A percentile compares a stretch with the other conserved stretches of the same genome.
phyloP scores from a whole-genome alignment of 2,888 invertebrate species.

The Chrysomela aeneicollis region DNA sequence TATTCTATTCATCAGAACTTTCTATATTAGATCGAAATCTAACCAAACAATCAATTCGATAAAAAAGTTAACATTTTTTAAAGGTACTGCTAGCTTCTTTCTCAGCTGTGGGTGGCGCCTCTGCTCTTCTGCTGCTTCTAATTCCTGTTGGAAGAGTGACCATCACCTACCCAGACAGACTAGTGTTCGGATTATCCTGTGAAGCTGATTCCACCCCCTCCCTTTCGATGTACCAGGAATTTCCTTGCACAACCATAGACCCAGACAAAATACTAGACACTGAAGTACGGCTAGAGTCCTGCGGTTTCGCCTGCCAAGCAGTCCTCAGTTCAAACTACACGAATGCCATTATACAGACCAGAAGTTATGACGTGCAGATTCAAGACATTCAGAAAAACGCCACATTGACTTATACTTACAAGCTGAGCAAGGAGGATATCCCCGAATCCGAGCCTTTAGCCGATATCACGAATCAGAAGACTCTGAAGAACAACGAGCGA shows the following conservation, averaged over 20 bases:
- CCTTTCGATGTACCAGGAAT: constrained; percentile 62
- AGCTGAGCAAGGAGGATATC: constrained; percentile 43
- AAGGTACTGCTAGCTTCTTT: constrained; percentile 74
- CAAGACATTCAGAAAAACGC: constrained; percentile 57
- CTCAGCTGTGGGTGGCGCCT: constrained; percentile 72
- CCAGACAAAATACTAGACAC: constrained; percentile 52
- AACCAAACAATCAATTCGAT: no score
- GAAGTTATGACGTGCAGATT: constrained; percentile 67
- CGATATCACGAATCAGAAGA: constrained; percentile 64
- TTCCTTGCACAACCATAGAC: constrained; percentile 63
- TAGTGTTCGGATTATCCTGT: constrained; percentile 69
- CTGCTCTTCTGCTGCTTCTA: constrained; percentile 71
- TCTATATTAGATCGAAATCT: no score
- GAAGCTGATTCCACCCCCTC: constrained; percentile 45
- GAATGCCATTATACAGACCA: constrained; percentile 62
- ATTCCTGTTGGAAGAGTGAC: constrained; percentile 77
- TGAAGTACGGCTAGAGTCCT: constrained; percentile 64
- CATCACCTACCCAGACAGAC: constrained; percentile 69
- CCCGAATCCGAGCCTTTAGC: constrained; percentile 42
- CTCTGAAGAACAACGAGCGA: constrained; percentile 66
- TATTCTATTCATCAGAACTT: no score
- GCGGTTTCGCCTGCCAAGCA: constrained; percentile 70
- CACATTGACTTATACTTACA: constrained; percentile 60
- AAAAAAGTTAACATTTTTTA: no score
- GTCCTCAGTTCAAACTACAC: constrained; percentile 61